Evolutionary conservation across 2,888 invertebrate genomes (phyloP).

Genomic region (Temnothorax unifasciatus): DNA sequence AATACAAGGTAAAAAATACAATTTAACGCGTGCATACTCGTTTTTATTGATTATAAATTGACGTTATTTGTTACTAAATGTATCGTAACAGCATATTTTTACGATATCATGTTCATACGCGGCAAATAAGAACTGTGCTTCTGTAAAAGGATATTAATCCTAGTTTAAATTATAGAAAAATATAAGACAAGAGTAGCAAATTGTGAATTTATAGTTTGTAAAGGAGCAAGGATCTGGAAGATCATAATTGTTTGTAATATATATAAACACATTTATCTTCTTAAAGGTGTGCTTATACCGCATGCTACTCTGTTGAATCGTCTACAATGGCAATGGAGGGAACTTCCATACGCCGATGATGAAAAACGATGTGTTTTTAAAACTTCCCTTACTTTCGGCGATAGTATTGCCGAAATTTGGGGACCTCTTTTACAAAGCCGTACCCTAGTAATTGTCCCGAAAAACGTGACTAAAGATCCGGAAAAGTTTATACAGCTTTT

Average conservation of each 20-base stretch:
- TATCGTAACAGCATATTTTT: not conserved
- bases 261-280: conserved; percentile 9
- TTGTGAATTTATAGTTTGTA: not conserved
- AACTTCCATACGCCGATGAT: conserved; percentile 91
- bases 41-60: not conserved
- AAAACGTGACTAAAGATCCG: conserved; percentile 92
- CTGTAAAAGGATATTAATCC: not conserved
- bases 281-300: conserved; percentile 92
- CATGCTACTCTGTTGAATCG: conserved; percentile 94
- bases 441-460: conserved; percentile 91
- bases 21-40: not conserved
- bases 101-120: not conserved
- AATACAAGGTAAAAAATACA: conserved; percentile 22
- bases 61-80: not conserved
- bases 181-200: not conserved
- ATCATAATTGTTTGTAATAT: not conserved
- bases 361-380: conserved; percentile 94
- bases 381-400: conserved; percentile 96
- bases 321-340: conserved; percentile 95
- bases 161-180: not conserved
- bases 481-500: conserved; percentile 91
- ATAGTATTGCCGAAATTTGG: conserved; percentile 96
- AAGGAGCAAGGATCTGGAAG: not conserved
- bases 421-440: conserved; percentile 91
- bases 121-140: not conserved